Evolutionary conservation across 2,888 invertebrate species (phyloP), one percentile per base, ranked within the genome.

Genomic region (Perizoma flavofasciatum): DNA sequence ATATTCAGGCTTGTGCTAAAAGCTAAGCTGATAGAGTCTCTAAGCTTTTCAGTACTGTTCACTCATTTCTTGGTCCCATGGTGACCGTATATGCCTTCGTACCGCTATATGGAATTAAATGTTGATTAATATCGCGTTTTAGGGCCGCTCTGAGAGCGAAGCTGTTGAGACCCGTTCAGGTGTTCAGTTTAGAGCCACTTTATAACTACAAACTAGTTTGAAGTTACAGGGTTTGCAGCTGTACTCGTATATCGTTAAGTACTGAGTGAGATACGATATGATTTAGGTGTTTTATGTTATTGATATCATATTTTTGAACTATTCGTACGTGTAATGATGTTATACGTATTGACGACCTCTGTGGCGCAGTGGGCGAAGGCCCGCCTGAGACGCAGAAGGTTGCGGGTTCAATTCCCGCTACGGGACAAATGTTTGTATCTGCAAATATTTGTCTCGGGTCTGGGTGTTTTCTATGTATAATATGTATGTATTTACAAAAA

Each of bases 51-150:
- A 5, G 34, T 11, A 49, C 44, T 45, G n/a, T 43, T 37, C 33
- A 45, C 33, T 45, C 48, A 35, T 45, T 49, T 44, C 35, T 84
- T 79, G 71, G 82, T 89, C 90, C 89, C 90, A 66, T 62, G 81
- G 69, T 75, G 81, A 69, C 78, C 83, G 83, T 88, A 72, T 75
- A 68, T 65, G 73, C 71, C 44, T 49, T 45, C 49, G 37, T 50
- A 47, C 47, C 72, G 72, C 81, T 80, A 79, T 84, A 83, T 84
- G 78, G 83, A 89, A 88, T 89, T 89, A 90, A 89, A 91, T 87
- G 88, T 85, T 90, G 86, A 89, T 89, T 88, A 89, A 89, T 89
- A 81, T 76, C 77, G 77, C 67, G 69, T 85, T 86, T 85, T 82
- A 83, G 80, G 77, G 77, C 73, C 77, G 67, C 72, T 62, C 67